Evolutionary conservation across 2,888 invertebrate genomes (phyloP).

Genomic region (Lasioglossum oenotherae): DNA sequence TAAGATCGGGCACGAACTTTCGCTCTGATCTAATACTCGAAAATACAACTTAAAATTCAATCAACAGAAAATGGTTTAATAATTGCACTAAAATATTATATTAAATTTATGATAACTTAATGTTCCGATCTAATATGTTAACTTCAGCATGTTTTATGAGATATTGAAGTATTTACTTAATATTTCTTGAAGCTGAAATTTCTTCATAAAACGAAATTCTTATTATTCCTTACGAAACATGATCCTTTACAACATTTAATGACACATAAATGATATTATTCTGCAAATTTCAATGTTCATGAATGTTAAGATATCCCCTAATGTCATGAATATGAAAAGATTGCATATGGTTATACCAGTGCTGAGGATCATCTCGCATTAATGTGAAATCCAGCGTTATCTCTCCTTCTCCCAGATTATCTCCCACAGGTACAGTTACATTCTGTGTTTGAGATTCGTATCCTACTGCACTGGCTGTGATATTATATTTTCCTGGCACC

Average conservation of each 20-base stretch:
- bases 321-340: background rate
- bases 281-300: slow-evolving; percentile 44
- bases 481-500: slow-evolving; percentile 92
- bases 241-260: slow-evolving; percentile 39
- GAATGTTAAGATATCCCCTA: slow-evolving; percentile 22
- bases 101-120: slow-evolving; percentile 3
- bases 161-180: slow-evolving; percentile 46
- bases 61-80: slow-evolving; percentile 8
- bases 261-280: slow-evolving; percentile 40
- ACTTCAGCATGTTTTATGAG: slow-evolving; percentile 14
- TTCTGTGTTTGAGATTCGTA: slow-evolving; percentile 88
- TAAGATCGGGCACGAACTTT: background rate
- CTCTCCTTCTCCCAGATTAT: slow-evolving; percentile 69
- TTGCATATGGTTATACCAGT: slow-evolving; percentile 86
- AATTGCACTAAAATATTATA: background rate
- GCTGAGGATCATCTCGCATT: slow-evolving; percentile 91
- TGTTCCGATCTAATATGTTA: background rate
- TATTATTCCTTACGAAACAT: slow-evolving; percentile 41
- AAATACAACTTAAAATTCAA: background rate
- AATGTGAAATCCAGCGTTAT: slow-evolving; percentile 89
- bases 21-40: background rate
- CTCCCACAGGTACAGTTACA: slow-evolving; percentile 86
- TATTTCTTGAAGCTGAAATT: slow-evolving; percentile 60
- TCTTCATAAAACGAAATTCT: slow-evolving; percentile 46
- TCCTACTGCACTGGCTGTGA: slow-evolving; percentile 90